phyloP scores from a whole-genome alignment of 2,797 vertebrate genomes.

The Spinus olivaceus region DNA sequence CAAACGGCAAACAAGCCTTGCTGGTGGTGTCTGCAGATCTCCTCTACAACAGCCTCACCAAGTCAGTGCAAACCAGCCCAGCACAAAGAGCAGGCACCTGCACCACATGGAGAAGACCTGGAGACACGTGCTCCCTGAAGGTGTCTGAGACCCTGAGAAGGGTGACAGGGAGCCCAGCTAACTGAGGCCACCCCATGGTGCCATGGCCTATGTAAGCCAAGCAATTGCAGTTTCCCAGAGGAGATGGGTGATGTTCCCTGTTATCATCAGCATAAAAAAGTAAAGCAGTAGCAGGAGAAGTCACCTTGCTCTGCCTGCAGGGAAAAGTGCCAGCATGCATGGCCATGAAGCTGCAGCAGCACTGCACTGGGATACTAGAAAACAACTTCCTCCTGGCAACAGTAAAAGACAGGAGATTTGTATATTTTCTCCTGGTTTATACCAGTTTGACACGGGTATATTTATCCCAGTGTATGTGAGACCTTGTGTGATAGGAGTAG shows the following conservation, averaged over 20 bases:
- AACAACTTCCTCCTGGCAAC: background rate
- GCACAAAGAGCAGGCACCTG: background rate
- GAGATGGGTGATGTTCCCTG: background rate
- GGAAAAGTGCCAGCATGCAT: rapidly evolving
- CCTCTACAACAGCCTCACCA: background rate
- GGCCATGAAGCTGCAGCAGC: background rate
- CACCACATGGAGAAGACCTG: background rate
- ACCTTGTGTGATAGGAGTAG: background rate
- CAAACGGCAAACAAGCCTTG: background rate
- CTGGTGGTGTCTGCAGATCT: background rate
- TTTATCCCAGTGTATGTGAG: background rate
- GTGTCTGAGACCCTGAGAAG: background rate
- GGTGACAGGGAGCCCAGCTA: background rate
- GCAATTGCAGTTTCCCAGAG: background rate
- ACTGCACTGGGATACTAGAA: background rate
- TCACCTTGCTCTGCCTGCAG: background rate
- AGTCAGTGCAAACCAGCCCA: background rate
- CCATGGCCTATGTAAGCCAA: background rate
- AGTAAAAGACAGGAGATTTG: background rate
- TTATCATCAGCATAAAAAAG: background rate
- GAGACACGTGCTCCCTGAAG: rapidly evolving
- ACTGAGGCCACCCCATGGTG: background rate
- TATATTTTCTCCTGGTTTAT: background rate
- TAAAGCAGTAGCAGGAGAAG: background rate
- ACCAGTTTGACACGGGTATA: background rate